Percentiles rank a stretch among this genome's conserved stretches.
Conservation (phyloP, 2,888 invertebrate genomes). For the Nesidiocoris tenuis region DNA sequence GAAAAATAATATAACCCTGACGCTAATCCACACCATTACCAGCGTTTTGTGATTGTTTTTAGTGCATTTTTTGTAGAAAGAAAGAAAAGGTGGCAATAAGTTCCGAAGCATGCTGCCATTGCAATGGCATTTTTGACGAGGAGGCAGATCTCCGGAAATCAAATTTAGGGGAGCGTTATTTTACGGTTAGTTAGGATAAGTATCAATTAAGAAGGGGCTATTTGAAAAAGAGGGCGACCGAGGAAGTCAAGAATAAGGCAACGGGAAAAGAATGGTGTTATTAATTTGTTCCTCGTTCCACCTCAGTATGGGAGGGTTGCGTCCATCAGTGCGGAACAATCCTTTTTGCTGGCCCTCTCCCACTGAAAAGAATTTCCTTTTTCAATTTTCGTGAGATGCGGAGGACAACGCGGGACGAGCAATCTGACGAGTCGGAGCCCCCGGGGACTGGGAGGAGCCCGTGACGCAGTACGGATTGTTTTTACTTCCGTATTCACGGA, state of each 20-base stretch:
- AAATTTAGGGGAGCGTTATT: conserved; percentile 35
- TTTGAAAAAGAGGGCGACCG: background rate
- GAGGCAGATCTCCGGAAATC: background rate
- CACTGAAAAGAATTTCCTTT: background rate
- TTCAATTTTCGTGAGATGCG: background rate
- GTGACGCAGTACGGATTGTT: no score
- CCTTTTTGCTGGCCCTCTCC: background rate
- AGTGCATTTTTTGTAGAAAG: no score
- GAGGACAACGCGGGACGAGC: background rate
- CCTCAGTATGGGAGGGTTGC: background rate
- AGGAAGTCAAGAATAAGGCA: background rate
- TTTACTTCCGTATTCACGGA: no score
- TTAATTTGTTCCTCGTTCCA: background rate
- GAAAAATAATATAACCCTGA: no score
- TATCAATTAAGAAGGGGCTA: conserved; percentile 36
- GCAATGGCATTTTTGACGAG: background rate
- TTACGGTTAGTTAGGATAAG: conserved; percentile 45
- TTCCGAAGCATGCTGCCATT: no score
- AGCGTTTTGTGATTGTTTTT: no score
- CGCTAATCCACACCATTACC: no score
- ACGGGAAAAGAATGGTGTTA: background rate
- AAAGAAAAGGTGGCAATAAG: no score
- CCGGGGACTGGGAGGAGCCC: conserved; percentile 2
- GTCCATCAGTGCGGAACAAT: background rate
- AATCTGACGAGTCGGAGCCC: background rate